These are phyloP conservation scores for Zoanthus gigantus DNA, from an alignment of 92 coral and sea anemone species.

Conservation along the genomic window DNA sequence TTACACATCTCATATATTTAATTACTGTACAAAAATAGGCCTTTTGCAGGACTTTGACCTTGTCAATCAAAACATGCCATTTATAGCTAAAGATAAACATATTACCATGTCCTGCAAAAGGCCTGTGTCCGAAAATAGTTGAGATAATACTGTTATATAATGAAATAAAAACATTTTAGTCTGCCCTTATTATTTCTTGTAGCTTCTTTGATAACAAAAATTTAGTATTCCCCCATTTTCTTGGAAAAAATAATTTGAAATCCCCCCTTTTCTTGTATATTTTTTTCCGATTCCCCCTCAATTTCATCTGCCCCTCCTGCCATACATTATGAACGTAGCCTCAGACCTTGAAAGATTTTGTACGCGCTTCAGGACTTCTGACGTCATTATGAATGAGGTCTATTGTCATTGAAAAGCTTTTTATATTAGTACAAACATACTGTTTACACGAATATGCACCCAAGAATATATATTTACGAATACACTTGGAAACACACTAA, in stretches of 20 bases:
- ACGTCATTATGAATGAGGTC: too few relatives aligned
- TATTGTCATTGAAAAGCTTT: too few relatives aligned
- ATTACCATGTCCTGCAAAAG: not conserved
- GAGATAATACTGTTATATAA: constrained; percentile 55
- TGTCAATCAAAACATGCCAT: constrained; percentile 12
- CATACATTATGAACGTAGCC: not conserved
- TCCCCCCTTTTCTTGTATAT: constrained; percentile 22
- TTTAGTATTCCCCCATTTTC: not conserved
- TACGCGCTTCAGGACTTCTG: too few relatives aligned
- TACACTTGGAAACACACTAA: too few relatives aligned
- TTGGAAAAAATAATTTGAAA: not conserved
- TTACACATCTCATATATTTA: constrained; percentile 5
- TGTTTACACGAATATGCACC: too few relatives aligned
- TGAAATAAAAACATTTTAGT: constrained; percentile 33
- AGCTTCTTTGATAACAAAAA: constrained; percentile 12
- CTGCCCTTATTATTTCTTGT: constrained; percentile 1
- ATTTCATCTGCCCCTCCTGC: constrained; percentile 11
- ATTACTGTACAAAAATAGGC: constrained; percentile 6
- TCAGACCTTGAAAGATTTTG: too few relatives aligned
- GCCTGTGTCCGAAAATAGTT: constrained; percentile 31
- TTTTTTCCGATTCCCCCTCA: constrained; percentile 27
- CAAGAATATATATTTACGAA: too few relatives aligned
- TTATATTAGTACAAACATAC: too few relatives aligned
- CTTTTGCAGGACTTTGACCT: constrained; percentile 5
- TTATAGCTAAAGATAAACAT: constrained; percentile 8